A percentile compares a stretch with the other conserved stretches of the same genome.
Conservation (phyloP, 2,113 vertebrate genomes). For the Siniperca chuatsi region DNA sequence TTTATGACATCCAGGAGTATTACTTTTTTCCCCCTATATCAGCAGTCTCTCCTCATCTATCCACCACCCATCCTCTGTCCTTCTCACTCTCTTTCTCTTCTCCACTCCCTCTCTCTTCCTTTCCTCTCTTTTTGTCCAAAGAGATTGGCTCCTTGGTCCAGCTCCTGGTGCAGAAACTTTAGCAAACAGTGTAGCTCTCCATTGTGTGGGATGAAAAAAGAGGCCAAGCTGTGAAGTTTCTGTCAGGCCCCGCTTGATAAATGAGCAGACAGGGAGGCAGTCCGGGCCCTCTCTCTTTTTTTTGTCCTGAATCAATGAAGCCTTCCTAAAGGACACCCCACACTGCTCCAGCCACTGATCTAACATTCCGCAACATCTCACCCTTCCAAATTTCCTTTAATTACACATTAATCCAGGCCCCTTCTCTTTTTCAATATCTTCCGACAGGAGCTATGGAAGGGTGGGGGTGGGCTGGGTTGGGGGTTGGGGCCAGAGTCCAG, state of each 20-base stretch:
- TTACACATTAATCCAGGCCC: constrained; percentile 98
- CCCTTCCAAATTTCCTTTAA: constrained; percentile 99
- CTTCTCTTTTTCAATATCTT: constrained; percentile 96
- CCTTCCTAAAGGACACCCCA: constrained; percentile 99
- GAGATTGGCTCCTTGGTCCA: constrained; percentile 88
- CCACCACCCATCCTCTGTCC: constrained; percentile 49
- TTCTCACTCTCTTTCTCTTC: constrained; percentile 65
- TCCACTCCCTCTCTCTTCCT: constrained; percentile 64
- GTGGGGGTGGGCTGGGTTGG: constrained; percentile 74
- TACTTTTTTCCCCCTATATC: constrained; percentile 44
- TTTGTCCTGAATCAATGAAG: constrained; percentile 99
- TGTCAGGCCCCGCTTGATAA: constrained; percentile 97
- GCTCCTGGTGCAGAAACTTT: constrained; percentile 94
- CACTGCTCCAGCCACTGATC: constrained; percentile 99
- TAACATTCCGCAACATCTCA: constrained; percentile 99
- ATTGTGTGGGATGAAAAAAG: constrained; percentile 90
- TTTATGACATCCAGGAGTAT: constrained; percentile 73
- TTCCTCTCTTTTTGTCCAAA: constrained; percentile 79
- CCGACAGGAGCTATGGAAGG: constrained; percentile 85
- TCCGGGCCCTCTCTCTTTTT: constrained; percentile 88
- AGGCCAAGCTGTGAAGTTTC: constrained; percentile 94
- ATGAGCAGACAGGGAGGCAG: constrained; percentile 99
- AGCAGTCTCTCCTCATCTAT: constrained; percentile 54
- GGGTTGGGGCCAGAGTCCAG: constrained; percentile 81
- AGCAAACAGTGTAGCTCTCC: constrained; percentile 96